Evolutionary conservation across 2,113 vertebrate genomes (phyloP).

Genomic region (Anoplopoma fimbria): DNA sequence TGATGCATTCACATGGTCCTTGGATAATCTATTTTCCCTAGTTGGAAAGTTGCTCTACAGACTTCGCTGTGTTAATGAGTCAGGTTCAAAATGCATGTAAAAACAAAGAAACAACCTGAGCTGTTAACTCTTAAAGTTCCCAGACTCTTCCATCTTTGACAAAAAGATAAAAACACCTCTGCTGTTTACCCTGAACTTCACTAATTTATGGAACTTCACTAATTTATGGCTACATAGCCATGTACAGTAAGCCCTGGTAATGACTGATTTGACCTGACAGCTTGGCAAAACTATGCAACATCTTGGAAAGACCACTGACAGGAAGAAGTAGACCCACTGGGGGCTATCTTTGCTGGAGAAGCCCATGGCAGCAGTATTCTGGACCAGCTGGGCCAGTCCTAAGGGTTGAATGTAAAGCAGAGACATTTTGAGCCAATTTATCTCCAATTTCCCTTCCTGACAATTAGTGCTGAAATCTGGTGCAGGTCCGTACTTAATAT

Average conservation of each 20-base stretch:
- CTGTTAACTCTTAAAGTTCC: not conserved
- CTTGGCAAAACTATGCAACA: constrained; percentile 5
- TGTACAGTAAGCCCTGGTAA: not conserved
- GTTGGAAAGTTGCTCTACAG: not conserved
- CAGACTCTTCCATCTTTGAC: not conserved
- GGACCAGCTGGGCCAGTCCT: not conserved
- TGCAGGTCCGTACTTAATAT: not conserved
- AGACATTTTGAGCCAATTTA: not conserved
- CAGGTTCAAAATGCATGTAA: not conserved
- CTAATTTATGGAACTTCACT: not conserved
- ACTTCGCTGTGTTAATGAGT: no score
- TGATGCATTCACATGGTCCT: not conserved
- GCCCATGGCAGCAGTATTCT: not conserved
- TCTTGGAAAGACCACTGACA: constrained; percentile 5
- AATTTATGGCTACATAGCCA: not conserved
- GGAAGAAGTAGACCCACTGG: not conserved
- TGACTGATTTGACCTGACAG: constrained; percentile 13
- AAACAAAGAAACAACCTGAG: no score
- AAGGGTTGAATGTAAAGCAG: not conserved
- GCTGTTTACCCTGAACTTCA: not conserved
- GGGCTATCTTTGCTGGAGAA: not conserved
- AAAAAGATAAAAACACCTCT: not conserved
- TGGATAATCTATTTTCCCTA: no score
- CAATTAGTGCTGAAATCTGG: no score
- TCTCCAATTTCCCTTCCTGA: not conserved